Percentiles rank a stretch among this genome's conserved stretches.
phyloP scores from a whole-genome alignment of 2,797 vertebrate species.

The Macrochelys suwanniensis region DNA sequence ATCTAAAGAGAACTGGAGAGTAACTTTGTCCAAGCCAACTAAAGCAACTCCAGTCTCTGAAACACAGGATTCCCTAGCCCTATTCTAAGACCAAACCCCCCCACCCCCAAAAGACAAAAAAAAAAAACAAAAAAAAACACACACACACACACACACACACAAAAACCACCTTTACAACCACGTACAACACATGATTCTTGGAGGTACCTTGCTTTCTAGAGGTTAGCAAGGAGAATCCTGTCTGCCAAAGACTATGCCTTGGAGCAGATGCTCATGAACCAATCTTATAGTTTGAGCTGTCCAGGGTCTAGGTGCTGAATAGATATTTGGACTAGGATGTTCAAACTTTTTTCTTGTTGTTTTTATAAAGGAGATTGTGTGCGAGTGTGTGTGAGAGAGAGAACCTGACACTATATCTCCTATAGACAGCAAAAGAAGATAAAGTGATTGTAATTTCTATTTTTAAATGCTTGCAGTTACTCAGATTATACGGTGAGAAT shows the following conservation, averaged over 20 bases:
- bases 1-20: neutral
- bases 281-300: conserved; percentile 33
- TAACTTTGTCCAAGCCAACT: neutral
- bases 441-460: neutral
- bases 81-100: rapidly evolving
- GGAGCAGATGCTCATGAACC: rapidly evolving
- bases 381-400: rapidly evolving
- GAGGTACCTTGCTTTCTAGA: rapidly evolving
- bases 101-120: too few relatives aligned
- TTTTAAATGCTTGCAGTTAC: neutral
- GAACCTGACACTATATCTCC: neutral
- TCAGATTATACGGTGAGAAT: neutral
- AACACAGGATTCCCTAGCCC: rapidly evolving
- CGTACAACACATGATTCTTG: rapidly evolving
- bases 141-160: too few relatives aligned
- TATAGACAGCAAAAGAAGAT: neutral
- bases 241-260: neutral
- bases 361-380: neutral
- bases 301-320: conserved; percentile 64
- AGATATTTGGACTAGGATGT: rapidly evolving
- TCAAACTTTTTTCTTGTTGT: neutral
- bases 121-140: too few relatives aligned
- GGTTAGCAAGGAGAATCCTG: rapidly evolving
- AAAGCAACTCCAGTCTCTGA: rapidly evolving
- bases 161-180: neutral